A percentile compares a stretch with the other conserved stretches of the same genome.
Evolutionary conservation across 2,888 invertebrate species (phyloP).

Genomic region (Pheosia gnoma): DNA sequence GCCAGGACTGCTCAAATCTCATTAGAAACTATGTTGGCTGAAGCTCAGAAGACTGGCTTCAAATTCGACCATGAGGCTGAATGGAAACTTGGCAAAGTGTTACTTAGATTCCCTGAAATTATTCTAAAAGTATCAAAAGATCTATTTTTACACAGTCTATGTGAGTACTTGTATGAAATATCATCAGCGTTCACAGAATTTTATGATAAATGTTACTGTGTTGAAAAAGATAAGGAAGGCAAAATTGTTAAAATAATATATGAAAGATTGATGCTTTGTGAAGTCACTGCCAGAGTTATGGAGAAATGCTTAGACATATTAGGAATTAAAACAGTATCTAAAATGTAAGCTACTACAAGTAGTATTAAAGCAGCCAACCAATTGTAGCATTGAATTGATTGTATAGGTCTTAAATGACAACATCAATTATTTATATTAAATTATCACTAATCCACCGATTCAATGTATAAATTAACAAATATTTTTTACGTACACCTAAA

Average conservation of each 20-base stretch:
- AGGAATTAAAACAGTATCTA: slow-evolving; percentile 95
- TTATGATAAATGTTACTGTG: slow-evolving; percentile 98
- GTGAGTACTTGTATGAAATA: slow-evolving; percentile 98
- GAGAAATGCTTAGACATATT: slow-evolving; percentile 94
- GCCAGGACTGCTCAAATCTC: slow-evolving; percentile 90
- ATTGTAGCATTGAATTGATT: slow-evolving; percentile 3
- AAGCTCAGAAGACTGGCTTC: slow-evolving; percentile 85
- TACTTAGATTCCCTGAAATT: slow-evolving; percentile 94
- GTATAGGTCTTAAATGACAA: neutral
- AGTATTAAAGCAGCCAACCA: slow-evolving; percentile 2
- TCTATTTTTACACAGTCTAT: slow-evolving; percentile 92
- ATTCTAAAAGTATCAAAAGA: slow-evolving; percentile 92
- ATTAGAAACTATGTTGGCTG: slow-evolving; percentile 84
- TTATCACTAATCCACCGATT: neutral
- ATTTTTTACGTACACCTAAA: slow-evolving; percentile 16
- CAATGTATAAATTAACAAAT: neutral
- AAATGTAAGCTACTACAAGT: slow-evolving; percentile 88
- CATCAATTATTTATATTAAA: neutral
- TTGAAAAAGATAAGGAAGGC: slow-evolving; percentile 94
- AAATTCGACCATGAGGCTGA: slow-evolving; percentile 95
- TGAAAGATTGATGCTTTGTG: slow-evolving; percentile 94
- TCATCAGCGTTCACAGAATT: slow-evolving; percentile 97
- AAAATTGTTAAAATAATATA: slow-evolving; percentile 92
- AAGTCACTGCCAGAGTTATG: slow-evolving; percentile 95
- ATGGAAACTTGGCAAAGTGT: slow-evolving; percentile 95